These are phyloP conservation scores for Siphlonurus alternatus DNA, from an alignment of 2,888 invertebrate species.

Conservation along the genomic window DNA sequence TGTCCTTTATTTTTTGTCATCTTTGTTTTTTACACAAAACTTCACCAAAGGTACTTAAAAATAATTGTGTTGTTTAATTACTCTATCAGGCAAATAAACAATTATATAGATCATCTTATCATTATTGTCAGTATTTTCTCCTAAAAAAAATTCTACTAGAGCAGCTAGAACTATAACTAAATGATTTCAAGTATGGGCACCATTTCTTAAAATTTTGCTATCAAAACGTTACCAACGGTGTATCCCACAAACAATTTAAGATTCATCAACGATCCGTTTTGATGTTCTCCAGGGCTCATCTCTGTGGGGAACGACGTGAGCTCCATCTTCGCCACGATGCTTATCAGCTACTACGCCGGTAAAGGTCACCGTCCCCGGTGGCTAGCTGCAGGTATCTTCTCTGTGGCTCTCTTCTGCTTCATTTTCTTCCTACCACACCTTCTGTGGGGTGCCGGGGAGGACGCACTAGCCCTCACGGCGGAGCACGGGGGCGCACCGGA, in stretches of 20 bases:
- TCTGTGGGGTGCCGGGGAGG: conserved; percentile 48
- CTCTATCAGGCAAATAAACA: no score
- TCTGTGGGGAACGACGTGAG: conserved; percentile 59
- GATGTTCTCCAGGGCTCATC: conserved; percentile 42
- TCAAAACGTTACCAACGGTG: conserved; percentile 34
- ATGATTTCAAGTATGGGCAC: conserved; percentile 49
- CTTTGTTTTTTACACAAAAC: no score
- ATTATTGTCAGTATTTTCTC: no score
- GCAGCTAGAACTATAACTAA: no score
- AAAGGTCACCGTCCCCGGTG: conserved; percentile 53
- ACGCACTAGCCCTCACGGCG: conserved; percentile 40
- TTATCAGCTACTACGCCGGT: conserved; percentile 51
- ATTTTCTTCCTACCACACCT: conserved; percentile 49
- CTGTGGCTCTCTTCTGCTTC: conserved; percentile 45
- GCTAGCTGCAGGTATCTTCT: conserved; percentile 44
- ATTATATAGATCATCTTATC: no score
- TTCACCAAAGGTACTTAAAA: no score
- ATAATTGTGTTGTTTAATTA: no score
- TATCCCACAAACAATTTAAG: no score
- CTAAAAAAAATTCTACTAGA: no score
- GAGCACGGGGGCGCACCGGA: conserved; percentile 33
- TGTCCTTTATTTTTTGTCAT: no score
- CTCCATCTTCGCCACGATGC: conserved; percentile 45
- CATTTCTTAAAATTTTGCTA: conserved; percentile 40
- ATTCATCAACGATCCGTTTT: no score